Evolutionary conservation across 1,140 invertebrate species (phyloP), one percentile per base, ranked within the genome.

Genomic region (Zaprionus lachaisei): DNA sequence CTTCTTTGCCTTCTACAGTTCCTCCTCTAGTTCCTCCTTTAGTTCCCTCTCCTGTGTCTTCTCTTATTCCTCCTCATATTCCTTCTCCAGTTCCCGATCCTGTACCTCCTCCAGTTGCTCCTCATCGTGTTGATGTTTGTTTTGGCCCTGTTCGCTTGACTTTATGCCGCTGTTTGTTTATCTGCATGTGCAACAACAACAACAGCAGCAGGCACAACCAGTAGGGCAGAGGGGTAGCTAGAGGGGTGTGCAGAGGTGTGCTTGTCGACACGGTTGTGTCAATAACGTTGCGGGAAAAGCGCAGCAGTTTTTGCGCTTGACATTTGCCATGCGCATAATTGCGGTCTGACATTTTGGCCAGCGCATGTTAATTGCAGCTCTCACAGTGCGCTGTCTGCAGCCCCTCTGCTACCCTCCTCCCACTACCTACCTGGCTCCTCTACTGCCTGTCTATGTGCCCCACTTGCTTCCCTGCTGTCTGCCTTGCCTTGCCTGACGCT

Each of bases 271-370:
- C 63, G 83, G 47, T 72, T 80, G 41, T 86, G 83, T 79, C 83
- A 86, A 86, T 77, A 76, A 76, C 31, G 20, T 31, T 66, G 11
- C 20, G 63, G 60, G 54, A 73, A 73, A 74, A 73, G 60, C 76
- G 82, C 74, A 81, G 82, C 74, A 81, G 62, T 68, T 56, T 71
- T 51, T 77, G 61, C 65, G 51, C 54, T 65, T 72, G 64, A 60
- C 67, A 75, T 84, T 84, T 85, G 74, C 41, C 75, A 70, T 62
- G 72, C 65, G 60, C 83, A 82, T 85, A 86, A 85, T 86, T 85
- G 70, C 31, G 38, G 68, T 57, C 51, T 66, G 38, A 67, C 58
- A 62, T 67, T 67, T 72, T 20, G 72, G 57, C 67, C 61, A 44
- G 71, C 63, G 71, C 72, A 66, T 66, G 77, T 79, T 79, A 76